Conservation (phyloP, 2,797 vertebrate species). For the Menidia menidia region DNA sequence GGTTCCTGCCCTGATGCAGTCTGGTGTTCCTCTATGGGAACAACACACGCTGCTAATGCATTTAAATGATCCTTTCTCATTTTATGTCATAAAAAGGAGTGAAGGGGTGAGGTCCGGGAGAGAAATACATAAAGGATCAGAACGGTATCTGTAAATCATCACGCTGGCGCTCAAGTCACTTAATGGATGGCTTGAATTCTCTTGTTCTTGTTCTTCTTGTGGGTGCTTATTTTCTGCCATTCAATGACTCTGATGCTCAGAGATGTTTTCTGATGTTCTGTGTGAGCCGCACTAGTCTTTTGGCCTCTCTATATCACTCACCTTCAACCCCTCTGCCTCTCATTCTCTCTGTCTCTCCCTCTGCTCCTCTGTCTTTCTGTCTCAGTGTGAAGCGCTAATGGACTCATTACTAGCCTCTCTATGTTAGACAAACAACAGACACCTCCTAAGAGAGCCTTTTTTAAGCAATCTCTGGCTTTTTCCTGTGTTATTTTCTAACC, state of each 20-base stretch:
- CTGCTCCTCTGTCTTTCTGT: slow-evolving; percentile 30
- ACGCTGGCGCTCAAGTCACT: slow-evolving; percentile 66
- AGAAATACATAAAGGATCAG: slow-evolving; percentile 23
- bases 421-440: slow-evolving; percentile 82
- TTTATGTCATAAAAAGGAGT: slow-evolving; percentile 61
- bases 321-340: slow-evolving; percentile 12
- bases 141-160: slow-evolving; percentile 52
- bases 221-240: slow-evolving; percentile 5
- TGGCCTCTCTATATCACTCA: slow-evolving; percentile 24
- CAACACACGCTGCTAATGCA: slow-evolving; percentile 73
- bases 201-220: slow-evolving; percentile 47
- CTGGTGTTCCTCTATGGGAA: slow-evolving; percentile 67
- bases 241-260: slow-evolving; percentile 29
- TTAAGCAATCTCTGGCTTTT: slow-evolving; percentile 58
- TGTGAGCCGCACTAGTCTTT: slow-evolving; percentile 37
- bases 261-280: slow-evolving; percentile 31
- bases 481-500: slow-evolving; percentile 69
- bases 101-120: slow-evolving; percentile 38
- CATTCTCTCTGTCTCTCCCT: slow-evolving; percentile 14
- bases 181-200: slow-evolving; percentile 47
- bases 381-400: slow-evolving; percentile 80
- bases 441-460: slow-evolving; percentile 77
- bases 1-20: slow-evolving; percentile 60
- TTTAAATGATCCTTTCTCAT: slow-evolving; percentile 70
- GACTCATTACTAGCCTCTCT: slow-evolving; percentile 83